A percentile compares a stretch with the other conserved stretches of the same genome.
phyloP scores from a whole-genome alignment of 2,888 invertebrate genomes.

The Atethmia centrago region DNA sequence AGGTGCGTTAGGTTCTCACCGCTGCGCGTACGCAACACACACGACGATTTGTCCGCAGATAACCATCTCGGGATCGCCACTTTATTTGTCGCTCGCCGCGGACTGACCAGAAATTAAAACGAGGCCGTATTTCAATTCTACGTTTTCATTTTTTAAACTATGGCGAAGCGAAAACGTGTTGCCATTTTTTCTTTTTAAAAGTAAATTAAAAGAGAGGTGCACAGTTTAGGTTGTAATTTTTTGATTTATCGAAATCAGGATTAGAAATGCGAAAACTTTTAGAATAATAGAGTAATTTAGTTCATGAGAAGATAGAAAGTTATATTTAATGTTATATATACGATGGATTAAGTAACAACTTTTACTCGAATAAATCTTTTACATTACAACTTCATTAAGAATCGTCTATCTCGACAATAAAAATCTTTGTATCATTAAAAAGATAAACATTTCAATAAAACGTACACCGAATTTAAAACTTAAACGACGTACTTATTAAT shows the following conservation, averaged over 20 bases:
- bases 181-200: conserved; percentile 36
- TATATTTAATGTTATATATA: conserved; percentile 37
- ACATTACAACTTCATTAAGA: conserved; percentile 55
- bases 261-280: conserved; percentile 44
- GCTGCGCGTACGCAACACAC: conserved; percentile 74
- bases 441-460: conserved; percentile 62
- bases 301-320: conserved; percentile 44
- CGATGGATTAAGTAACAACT: conserved; percentile 39
- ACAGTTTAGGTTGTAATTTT: conserved; percentile 31
- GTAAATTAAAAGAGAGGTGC: conserved; percentile 27
- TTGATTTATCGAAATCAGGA: conserved; percentile 23
- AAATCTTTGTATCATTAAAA: conserved; percentile 57
- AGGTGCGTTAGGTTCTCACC: conserved; percentile 89
- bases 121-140: conserved; percentile 58
- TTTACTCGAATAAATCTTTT: conserved; percentile 52
- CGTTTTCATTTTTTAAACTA: conserved; percentile 56
- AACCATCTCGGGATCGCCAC: conserved; percentile 79
- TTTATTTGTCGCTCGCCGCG: conserved; percentile 75
- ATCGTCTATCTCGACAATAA: conserved; percentile 55
- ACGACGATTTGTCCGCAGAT: conserved; percentile 83
- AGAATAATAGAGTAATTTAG: conserved; percentile 18
- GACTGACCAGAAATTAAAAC: conserved; percentile 64
- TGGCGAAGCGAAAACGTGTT: conserved; percentile 40
- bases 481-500: conserved; percentile 74
- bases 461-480: conserved; percentile 57